These are phyloP conservation scores for Ormyrus labotus DNA, from an alignment of 2,888 invertebrate species.

Conservation along the genomic window DNA sequence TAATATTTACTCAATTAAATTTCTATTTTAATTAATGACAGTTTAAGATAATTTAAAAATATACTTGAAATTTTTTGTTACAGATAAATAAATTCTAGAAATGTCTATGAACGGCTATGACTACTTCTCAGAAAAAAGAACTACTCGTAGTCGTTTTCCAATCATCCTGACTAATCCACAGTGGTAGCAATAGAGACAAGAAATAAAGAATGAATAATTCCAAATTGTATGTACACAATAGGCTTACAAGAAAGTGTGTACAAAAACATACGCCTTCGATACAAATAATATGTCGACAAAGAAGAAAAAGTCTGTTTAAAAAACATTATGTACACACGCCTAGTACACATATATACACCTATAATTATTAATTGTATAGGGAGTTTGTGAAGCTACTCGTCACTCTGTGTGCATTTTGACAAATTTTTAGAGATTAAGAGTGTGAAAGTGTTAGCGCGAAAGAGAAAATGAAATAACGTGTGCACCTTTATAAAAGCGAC, in stretches of 20 bases:
- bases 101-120: neutral
- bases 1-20: no score
- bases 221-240: neutral
- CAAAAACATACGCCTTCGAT: neutral
- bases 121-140: conserved; percentile 46
- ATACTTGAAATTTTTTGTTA: no score
- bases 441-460: neutral
- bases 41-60: no score
- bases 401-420: conserved; percentile 30
- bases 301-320: neutral
- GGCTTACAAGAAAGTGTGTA: neutral
- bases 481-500: conserved; percentile 13
- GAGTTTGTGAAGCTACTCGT: conserved; percentile 9
- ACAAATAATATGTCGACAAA: neutral
- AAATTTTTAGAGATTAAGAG: conserved; percentile 8
- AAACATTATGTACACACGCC: conserved; percentile 9
- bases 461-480: neutral
- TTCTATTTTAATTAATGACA: no score
- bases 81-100: neutral
- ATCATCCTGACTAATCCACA: conserved; percentile 60
- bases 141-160: conserved; percentile 62
- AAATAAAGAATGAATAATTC: neutral
- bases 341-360: neutral
- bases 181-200: conserved; percentile 62
- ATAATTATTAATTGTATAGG: conserved; percentile 54